These are phyloP conservation scores for Pomatostomus ruficeps DNA, from an alignment of 2,113 vertebrate species.

Conservation along the genomic window DNA sequence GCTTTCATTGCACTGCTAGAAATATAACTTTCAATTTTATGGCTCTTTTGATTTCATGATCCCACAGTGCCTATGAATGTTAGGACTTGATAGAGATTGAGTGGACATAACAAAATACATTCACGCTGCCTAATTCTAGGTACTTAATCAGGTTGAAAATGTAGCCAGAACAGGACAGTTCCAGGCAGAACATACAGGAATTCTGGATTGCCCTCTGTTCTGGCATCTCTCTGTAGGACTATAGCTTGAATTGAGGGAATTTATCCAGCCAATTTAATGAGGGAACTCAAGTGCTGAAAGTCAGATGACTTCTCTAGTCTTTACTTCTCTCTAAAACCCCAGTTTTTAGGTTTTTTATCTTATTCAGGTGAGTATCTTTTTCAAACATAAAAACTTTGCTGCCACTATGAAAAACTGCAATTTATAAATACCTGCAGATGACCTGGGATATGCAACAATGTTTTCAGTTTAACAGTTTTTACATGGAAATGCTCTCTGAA, in stretches of 20 bases:
- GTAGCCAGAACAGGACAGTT: neutral
- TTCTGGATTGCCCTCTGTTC: neutral
- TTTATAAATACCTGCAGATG: neutral
- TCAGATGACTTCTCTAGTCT: neutral
- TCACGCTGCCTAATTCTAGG: neutral
- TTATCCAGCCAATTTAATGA: neutral
- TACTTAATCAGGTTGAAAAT: neutral
- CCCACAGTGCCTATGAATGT: neutral
- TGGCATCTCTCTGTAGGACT: neutral
- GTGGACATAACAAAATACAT: neutral
- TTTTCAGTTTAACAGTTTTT: neutral
- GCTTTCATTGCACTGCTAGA: neutral
- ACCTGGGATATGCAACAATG: neutral
- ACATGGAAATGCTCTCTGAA: neutral
- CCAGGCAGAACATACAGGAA: neutral
- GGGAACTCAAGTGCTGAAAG: neutral
- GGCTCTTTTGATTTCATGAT: neutral
- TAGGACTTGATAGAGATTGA: neutral
- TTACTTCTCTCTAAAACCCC: neutral
- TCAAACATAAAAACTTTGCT: neutral
- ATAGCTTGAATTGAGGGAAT: neutral
- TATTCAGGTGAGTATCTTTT: neutral
- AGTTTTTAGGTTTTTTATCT: neutral
- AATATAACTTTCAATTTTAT: neutral
- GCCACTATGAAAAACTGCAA: neutral